Evolutionary conservation across 2,888 invertebrate genomes (phyloP).

Genomic region (Diaprepes abbreviatus): DNA sequence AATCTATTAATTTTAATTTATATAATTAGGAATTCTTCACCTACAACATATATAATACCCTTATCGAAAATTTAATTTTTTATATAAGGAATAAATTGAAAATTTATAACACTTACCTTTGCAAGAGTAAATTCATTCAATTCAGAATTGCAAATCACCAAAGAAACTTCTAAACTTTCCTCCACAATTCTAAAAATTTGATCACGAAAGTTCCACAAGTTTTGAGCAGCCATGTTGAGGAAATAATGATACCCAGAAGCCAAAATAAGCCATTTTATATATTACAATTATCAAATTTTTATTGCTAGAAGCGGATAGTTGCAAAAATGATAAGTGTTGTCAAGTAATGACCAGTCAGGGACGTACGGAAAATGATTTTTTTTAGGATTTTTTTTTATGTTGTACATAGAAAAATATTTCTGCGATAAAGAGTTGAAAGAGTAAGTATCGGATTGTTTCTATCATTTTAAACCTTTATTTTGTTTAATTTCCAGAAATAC

Average conservation of each 20-base stretch:
- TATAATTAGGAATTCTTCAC: too few relatives aligned
- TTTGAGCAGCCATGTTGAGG: slow-evolving; percentile 5
- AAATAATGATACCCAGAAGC: not conserved
- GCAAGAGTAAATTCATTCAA: slow-evolving; percentile 52
- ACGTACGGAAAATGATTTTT: not conserved
- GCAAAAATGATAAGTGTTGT: not conserved
- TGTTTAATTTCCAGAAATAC: too few relatives aligned
- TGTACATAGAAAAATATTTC: too few relatives aligned
- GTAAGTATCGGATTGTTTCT: too few relatives aligned
- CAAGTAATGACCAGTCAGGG: not conserved
- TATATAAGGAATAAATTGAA: too few relatives aligned
- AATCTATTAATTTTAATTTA: too few relatives aligned
- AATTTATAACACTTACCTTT: slow-evolving; percentile 50
- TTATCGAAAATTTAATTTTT: too few relatives aligned
- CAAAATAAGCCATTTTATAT: not conserved
- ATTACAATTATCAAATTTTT: not conserved
- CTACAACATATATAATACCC: too few relatives aligned
- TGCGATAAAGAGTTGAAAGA: too few relatives aligned
- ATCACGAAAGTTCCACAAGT: slow-evolving; percentile 24
- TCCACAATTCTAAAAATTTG: slow-evolving; percentile 49
- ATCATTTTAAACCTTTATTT: too few relatives aligned
- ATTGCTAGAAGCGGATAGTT: not conserved
- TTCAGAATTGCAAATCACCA: slow-evolving; percentile 53
- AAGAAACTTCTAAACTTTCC: slow-evolving; percentile 55
- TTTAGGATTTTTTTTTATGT: too few relatives aligned